Conservation (phyloP, 2,113 vertebrate species). For the Mesocricetus auratus region DNA sequence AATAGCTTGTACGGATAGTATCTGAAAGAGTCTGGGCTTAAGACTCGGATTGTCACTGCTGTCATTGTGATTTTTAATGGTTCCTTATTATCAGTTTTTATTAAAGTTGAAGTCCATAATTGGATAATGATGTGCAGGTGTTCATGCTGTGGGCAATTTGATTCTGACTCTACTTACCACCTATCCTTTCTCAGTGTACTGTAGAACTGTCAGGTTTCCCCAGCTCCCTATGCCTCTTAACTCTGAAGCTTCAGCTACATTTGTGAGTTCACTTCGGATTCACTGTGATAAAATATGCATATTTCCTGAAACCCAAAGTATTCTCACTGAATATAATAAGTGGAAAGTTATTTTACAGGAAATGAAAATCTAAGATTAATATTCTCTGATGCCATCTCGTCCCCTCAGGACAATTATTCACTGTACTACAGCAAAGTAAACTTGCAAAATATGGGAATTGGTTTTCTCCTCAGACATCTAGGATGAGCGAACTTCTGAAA, state of each 20-base stretch:
- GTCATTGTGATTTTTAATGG: conserved; percentile 32
- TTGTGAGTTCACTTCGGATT: conserved; percentile 66
- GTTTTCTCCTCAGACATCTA: conserved; percentile 61
- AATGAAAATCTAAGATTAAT: conserved; percentile 84
- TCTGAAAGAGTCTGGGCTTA: not conserved
- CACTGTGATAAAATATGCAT: conserved; percentile 83
- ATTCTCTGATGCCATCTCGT: conserved; percentile 72
- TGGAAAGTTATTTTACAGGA: conserved; percentile 84
- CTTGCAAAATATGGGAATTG: conserved; percentile 75
- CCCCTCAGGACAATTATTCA: conserved; percentile 80
- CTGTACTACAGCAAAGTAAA: conserved; percentile 79
- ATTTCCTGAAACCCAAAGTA: conserved; percentile 82
- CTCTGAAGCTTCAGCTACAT: conserved; percentile 40
- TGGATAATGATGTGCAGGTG: not conserved
- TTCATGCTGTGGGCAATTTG: not conserved
- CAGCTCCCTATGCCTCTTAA: not conserved
- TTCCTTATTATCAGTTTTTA: not conserved
- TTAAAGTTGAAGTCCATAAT: conserved; percentile 42
- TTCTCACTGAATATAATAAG: conserved; percentile 83
- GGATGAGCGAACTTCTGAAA: conserved; percentile 39
- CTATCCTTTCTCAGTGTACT: accelerated
- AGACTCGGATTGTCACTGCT: not conserved
- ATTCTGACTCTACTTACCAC: not conserved
- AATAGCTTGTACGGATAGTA: not conserved
- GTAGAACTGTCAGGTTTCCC: not conserved